Evolutionary conservation across 1,140 invertebrate species (phyloP), one percentile per base, ranked within the genome.

Genomic region (Drosophila asahinai): DNA sequence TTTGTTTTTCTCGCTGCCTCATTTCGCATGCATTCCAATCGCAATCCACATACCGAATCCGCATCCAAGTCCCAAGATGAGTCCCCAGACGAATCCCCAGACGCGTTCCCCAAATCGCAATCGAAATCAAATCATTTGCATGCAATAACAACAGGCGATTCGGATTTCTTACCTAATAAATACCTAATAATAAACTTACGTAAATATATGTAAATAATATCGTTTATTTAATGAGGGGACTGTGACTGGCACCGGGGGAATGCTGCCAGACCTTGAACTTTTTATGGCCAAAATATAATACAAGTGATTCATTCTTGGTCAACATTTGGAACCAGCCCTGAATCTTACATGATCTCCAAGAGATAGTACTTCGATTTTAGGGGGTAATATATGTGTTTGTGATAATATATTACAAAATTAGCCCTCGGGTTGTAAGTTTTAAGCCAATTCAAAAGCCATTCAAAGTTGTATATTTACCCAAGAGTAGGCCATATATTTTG

Each of bases 121-220:
- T 70, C 68, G 51, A 72, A 72, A 61, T 74, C 68, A 25, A 74
- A 68, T 77, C 75, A 77, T 77, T 77, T 77, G 75, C 75, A 77
- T 77, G 75, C 75, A 77, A 54, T 15, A 61, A 27, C 33, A 54
- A 52, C 58, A 33, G 48, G 49, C 63, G 45, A 62, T 67, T 63
- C 72, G 79, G 83, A 77, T 87, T 83, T 77, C 80, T 89, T 87
- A 87, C 77, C 72, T 66, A 87, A 87, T 87, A 87, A 87, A 87
- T 58, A 27, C 54, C 54, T 40, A 57, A 40, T 57, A 57, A 57
- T 59, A 79, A 57, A 80, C 60, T 83, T 80, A 83, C 54, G 66
- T 73, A 72, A 68, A 51, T 84, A 78, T 71, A 86, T 86, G 84
- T 89, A 74, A 79, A 89, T 86, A 87, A 70, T 80, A 59, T 52